phyloP scores from a whole-genome alignment of 1,140 invertebrate species.

The Sminthurinus signatus region DNA sequence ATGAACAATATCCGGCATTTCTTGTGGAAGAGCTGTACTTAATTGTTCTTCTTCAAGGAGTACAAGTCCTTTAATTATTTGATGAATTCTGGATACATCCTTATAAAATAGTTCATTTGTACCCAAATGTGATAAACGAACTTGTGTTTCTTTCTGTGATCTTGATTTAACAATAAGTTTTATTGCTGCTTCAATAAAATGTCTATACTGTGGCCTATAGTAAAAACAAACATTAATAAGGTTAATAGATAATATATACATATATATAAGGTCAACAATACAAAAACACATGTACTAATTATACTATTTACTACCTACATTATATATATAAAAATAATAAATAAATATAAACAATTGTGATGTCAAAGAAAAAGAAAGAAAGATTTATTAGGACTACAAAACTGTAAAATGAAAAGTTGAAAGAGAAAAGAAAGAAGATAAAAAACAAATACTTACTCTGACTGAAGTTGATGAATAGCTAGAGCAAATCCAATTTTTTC shows the following conservation, averaged over 20 bases:
- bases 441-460: conserved; percentile 49
- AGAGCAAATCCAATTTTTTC: conserved; percentile 70
- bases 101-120: conserved; percentile 39
- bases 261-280: not conserved
- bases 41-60: conserved; percentile 27
- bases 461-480: conserved; percentile 59
- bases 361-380: too few species aligned
- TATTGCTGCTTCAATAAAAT: conserved; percentile 29
- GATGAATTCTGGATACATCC: conserved; percentile 33
- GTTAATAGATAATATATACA: not conserved
- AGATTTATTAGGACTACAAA: too few species aligned
- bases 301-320: too few species aligned
- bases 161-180: conserved; percentile 24
- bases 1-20: conserved; percentile 17
- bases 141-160: conserved; percentile 13
- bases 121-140: conserved; percentile 24
- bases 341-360: too few species aligned
- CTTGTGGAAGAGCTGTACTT: not conserved
- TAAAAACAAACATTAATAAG: not conserved
- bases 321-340: too few species aligned
- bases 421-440: too few species aligned
- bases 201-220: conserved; percentile 17
- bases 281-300: too few species aligned
- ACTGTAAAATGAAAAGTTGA: too few species aligned
- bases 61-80: conserved; percentile 34